A percentile compares a stretch with the other conserved stretches of the same genome.
Evolutionary conservation across 1,140 invertebrate species (phyloP).

Genomic region (Lepidurus arcticus): DNA sequence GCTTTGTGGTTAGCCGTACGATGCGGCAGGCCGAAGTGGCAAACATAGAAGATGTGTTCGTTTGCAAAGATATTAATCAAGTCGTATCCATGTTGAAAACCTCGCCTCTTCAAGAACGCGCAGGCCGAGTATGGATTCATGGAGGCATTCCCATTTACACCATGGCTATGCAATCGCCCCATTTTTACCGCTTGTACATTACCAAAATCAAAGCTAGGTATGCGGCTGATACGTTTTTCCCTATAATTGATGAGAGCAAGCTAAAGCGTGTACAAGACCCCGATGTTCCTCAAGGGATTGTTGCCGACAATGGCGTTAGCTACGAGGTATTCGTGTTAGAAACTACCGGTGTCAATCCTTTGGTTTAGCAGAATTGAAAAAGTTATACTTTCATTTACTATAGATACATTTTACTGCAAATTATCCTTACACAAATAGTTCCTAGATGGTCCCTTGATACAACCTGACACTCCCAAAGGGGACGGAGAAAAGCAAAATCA

Average conservation of each 20-base stretch:
- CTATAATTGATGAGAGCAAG: constrained; percentile 29
- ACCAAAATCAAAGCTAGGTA: constrained; percentile 30
- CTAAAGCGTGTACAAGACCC: constrained; percentile 31
- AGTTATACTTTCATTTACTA: too few relatives aligned
- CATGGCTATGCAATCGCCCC: constrained; percentile 29
- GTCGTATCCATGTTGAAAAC: constrained; percentile 23
- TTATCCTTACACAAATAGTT: too few relatives aligned
- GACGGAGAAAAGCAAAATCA: too few relatives aligned
- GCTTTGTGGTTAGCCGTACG: constrained; percentile 29
- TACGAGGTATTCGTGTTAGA: constrained; percentile 33
- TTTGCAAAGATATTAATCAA: constrained; percentile 28
- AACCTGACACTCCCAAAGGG: too few relatives aligned
- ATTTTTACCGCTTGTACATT: constrained; percentile 34
- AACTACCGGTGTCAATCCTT: constrained; percentile 28
- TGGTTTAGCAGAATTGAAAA: constrained; percentile 1
- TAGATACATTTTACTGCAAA: too few relatives aligned
- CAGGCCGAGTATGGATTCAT: constrained; percentile 34
- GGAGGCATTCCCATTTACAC: constrained; percentile 31
- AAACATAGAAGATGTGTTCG: constrained; percentile 30
- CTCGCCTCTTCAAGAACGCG: constrained; percentile 24
- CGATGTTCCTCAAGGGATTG: constrained; percentile 32
- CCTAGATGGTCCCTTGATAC: too few relatives aligned
- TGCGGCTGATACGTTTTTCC: constrained; percentile 33
- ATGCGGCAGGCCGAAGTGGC: constrained; percentile 28
- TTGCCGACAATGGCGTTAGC: constrained; percentile 25